phyloP scores from a whole-genome alignment of 2,797 vertebrate species.

The Champsocephalus esox region DNA sequence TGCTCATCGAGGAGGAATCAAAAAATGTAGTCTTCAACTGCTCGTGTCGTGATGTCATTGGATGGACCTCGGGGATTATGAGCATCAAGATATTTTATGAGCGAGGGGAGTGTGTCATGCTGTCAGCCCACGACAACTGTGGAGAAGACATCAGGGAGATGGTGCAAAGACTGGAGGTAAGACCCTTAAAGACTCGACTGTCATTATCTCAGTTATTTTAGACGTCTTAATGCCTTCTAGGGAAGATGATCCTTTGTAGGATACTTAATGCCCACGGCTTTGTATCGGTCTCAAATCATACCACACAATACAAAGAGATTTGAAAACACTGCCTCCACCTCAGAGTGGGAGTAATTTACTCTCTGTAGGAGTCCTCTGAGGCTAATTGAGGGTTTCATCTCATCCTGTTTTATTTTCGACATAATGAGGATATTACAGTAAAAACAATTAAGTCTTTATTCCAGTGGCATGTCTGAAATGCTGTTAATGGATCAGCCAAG shows the following conservation, averaged over 20 bases:
- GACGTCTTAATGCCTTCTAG: slow-evolving; percentile 22
- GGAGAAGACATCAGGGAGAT: slow-evolving; percentile 93
- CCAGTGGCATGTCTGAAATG: not conserved
- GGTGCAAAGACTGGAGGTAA: slow-evolving; percentile 94
- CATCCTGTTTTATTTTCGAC: slow-evolving; percentile 38
- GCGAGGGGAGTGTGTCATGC: slow-evolving; percentile 94
- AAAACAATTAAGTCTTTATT: slow-evolving; percentile 24
- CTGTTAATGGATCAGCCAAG: slow-evolving; percentile 18
- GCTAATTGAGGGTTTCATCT: slow-evolving; percentile 48
- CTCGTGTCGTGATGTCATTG: slow-evolving; percentile 97
- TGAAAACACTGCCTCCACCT: slow-evolving; percentile 21
- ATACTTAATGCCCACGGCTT: slow-evolving; percentile 3
- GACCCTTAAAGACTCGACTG: slow-evolving; percentile 44
- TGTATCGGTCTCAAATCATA: slow-evolving; percentile 11
- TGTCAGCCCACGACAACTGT: slow-evolving; percentile 92
- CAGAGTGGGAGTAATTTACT: slow-evolving; percentile 21
- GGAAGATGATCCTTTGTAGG: slow-evolving; percentile 7
- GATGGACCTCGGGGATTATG: slow-evolving; percentile 96
- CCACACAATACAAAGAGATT: not conserved
- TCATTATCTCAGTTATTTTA: slow-evolving; percentile 35
- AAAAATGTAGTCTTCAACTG: slow-evolving; percentile 98
- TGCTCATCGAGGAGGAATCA: slow-evolving; percentile 94
- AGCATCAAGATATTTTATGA: slow-evolving; percentile 97
- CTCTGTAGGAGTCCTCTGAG: slow-evolving; percentile 33
- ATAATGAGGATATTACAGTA: slow-evolving; percentile 32